phyloP scores from a whole-genome alignment of 2,113 vertebrate species.

The Indicator maculatus region DNA sequence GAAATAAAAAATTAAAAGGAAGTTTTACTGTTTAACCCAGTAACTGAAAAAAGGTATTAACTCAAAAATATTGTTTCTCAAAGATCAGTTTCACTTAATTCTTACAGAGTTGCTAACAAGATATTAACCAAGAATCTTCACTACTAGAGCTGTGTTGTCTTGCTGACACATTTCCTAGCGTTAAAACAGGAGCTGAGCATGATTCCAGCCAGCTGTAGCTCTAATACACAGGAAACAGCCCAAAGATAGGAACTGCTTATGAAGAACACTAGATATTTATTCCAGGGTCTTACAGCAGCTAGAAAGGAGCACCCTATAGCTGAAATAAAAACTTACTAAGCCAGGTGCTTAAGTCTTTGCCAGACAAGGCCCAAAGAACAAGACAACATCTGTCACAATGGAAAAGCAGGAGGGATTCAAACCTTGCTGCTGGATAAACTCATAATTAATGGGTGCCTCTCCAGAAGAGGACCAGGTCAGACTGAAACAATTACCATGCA shows the following conservation, averaged over 20 bases:
- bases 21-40: background rate
- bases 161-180: background rate
- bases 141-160: background rate
- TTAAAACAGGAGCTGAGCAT: background rate
- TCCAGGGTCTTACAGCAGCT: background rate
- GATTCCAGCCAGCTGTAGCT: background rate
- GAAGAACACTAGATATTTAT: background rate
- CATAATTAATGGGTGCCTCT: background rate
- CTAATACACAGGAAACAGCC: background rate
- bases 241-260: background rate
- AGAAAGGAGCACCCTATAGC: background rate
- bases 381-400: background rate
- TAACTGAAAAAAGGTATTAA: background rate
- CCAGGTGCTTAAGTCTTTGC: background rate
- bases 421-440: background rate
- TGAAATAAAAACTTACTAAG: background rate
- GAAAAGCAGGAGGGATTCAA: background rate
- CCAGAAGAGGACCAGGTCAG: background rate
- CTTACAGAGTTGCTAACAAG: background rate
- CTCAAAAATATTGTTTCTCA: background rate
- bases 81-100: background rate
- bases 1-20: background rate
- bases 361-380: background rate
- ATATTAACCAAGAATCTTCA: background rate
- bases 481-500: conserved; percentile 1